Base-by-base conservation (phyloP, 2,113 vertebrate species). In the Thalassoma bifasciatum region DNA sequence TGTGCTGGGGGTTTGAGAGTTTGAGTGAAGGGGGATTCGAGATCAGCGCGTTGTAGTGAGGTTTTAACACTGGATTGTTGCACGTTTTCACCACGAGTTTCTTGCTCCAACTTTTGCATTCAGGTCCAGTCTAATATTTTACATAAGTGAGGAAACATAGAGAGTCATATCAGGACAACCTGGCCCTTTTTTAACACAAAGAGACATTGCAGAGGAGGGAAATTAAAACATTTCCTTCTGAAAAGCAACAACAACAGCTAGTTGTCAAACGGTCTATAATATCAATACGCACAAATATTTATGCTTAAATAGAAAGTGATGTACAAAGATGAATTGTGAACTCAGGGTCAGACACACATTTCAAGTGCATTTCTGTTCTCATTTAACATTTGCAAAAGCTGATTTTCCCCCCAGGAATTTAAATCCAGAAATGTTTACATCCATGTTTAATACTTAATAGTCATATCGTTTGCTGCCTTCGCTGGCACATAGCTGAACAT, bases 21-120 rank as follows among this genome's bases (percentile, higher is more conserved):
- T 73, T 51, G 62, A 75, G 38, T 40, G 17, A 60, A 42, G 49
- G 75, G 24, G 74, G 77, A 75, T 44, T 76, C 72, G 59, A 83
- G 66, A 65, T 69, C 62, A 83, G 73, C 54, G 21, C 37, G 71
- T 76, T 72, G 71, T 66, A 77, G 78, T 75, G 46, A 16, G 53
- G 72, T 37, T 62, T 80, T 80, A 79, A 75, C 69, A 37, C 23
- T 22, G 46, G 63, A 60, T 75, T 72, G 36, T 36, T 50, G 21
- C 78, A 68, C 36, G 66, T 10, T 59, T 74, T 56, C 17, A 47
- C 7, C 17, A 12, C 8, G 21, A 72, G 50, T 13, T 46, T 46
- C 68, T 68, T 40, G 58, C 34, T 64, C 2, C 19, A 37, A 47
- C 5, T 34, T 56, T 58, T 26, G 54, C 7, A 46, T 5, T 59